These are phyloP conservation scores for Terebella lapidaria DNA, from an alignment of 2,888 invertebrate species.

Conservation along the genomic window DNA sequence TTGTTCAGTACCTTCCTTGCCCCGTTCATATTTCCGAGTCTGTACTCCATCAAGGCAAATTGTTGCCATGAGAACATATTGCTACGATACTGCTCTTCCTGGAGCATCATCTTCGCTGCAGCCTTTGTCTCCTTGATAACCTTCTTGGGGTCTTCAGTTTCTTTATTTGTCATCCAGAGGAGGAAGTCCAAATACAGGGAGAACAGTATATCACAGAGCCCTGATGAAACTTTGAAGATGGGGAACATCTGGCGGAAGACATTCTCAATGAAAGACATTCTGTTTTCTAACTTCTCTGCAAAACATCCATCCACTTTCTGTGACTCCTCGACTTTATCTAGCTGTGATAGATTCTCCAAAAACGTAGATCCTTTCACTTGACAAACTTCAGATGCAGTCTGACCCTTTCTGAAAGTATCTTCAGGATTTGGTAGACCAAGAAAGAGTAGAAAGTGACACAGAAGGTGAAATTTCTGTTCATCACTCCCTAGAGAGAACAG, in stretches of 20 bases:
- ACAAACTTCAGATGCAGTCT: too few relatives aligned
- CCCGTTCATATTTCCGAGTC: conserved; percentile 37
- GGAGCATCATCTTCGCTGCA: conserved; percentile 41
- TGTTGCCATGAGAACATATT: conserved; percentile 44
- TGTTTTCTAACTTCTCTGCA: too few relatives aligned
- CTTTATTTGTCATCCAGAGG: too few relatives aligned
- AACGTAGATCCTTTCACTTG: too few relatives aligned
- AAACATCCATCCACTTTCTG: too few relatives aligned
- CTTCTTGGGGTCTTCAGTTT: conserved; percentile 15
- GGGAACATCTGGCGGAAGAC: background rate
- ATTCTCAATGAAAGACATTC: background rate
- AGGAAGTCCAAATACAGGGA: background rate
- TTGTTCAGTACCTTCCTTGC: conserved; percentile 38
- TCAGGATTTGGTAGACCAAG: conserved; percentile 28
- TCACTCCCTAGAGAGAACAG: conserved; percentile 27
- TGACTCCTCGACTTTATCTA: too few relatives aligned
- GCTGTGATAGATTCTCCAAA: too few relatives aligned
- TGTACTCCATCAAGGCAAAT: conserved; percentile 41
- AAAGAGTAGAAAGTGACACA: conserved; percentile 33
- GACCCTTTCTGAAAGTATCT: too few relatives aligned
- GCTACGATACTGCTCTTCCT: conserved; percentile 44
- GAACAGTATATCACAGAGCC: background rate
- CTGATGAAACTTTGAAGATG: background rate
- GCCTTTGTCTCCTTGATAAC: conserved; percentile 44
- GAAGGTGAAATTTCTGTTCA: conserved; percentile 23